Evolutionary conservation across 2,797 vertebrate species (phyloP).

Genomic region (Brotula barbata): DNA sequence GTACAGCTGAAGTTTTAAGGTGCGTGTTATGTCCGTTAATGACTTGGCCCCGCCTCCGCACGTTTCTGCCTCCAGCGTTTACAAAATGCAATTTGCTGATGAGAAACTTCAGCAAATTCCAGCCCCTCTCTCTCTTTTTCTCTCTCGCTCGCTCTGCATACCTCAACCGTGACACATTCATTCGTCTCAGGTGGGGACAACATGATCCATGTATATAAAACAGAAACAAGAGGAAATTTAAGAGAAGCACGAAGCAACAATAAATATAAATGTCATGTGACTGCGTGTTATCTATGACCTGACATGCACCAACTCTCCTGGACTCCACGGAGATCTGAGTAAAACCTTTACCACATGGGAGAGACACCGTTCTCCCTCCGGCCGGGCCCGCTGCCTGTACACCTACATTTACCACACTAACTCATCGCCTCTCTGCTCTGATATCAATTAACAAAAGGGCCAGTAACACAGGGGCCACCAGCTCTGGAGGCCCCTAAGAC

Average conservation of each 20-base stretch:
- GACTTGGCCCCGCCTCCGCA: too few species aligned
- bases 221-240: constrained; percentile 31
- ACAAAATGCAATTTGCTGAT: constrained; percentile 30
- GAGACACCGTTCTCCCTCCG: constrained; percentile 47
- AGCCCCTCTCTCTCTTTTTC: constrained; percentile 20
- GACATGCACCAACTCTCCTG: constrained; percentile 19
- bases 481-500: constrained; percentile 4
- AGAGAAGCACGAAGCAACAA: constrained; percentile 41
- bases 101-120: constrained; percentile 10
- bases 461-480: constrained; percentile 3
- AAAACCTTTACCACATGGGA: constrained; percentile 42
- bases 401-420: constrained; percentile 31
- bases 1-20: too few species aligned
- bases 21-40: too few species aligned
- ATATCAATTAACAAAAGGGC: too few species aligned
- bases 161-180: constrained; percentile 65
- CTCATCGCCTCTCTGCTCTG: constrained; percentile 5
- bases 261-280: constrained; percentile 47
- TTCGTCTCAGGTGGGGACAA: constrained; percentile 49
- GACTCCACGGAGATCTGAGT: constrained; percentile 26
- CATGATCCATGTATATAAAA: constrained; percentile 6
- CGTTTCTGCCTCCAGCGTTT: constrained; percentile 22
- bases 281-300: constrained; percentile 16
- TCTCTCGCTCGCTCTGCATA: too few species aligned
- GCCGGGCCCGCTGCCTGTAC: constrained; percentile 49